phyloP scores from a whole-genome alignment of 2,797 vertebrate species.

The Gallinago stenura region DNA sequence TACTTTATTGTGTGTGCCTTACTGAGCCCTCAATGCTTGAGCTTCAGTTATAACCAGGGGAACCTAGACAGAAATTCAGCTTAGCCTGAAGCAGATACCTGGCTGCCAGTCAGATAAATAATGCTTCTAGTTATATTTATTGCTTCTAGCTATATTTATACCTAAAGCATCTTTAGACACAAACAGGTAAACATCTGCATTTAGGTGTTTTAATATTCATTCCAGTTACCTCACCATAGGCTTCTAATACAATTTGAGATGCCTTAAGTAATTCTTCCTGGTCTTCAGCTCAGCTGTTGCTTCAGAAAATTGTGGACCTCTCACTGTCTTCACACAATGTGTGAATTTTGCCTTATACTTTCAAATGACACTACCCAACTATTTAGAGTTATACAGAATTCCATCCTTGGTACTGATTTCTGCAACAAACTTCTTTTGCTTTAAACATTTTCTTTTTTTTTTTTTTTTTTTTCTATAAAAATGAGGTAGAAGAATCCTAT shows the following conservation, averaged over 20 bases:
- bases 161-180: background rate
- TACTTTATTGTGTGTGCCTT: background rate
- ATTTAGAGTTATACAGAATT: background rate
- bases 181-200: background rate
- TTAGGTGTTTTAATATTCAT: background rate
- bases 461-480: background rate
- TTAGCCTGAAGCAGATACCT: background rate
- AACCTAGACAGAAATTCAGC: background rate
- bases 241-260: background rate
- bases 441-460: background rate
- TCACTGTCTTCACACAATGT: background rate
- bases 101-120: background rate
- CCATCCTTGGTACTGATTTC: background rate
- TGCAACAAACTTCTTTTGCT: background rate
- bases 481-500: rapidly evolving
- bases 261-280: background rate
- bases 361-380: background rate
- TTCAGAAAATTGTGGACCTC: background rate
- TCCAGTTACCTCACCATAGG: background rate
- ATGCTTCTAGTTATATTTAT: background rate
- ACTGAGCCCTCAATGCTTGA: background rate
- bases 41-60: background rate
- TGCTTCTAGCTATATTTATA: too few relatives aligned
- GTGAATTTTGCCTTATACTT: background rate
- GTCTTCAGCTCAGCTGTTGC: background rate